Conservation (phyloP, 2,113 vertebrate genomes). For the Galemys pyrenaicus region DNA sequence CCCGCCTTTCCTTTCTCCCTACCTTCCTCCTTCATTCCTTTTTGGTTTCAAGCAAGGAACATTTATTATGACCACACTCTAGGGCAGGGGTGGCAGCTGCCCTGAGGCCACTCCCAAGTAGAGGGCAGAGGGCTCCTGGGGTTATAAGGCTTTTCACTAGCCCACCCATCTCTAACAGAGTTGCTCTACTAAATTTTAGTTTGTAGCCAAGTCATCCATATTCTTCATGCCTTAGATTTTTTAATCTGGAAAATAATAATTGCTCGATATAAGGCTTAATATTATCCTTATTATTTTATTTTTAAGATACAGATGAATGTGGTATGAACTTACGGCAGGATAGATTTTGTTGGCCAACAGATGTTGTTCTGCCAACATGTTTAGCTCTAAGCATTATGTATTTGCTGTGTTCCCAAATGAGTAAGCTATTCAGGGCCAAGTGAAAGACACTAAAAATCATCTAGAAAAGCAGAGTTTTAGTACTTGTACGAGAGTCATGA, state of each 20-base stretch:
- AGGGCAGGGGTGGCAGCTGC: too few species aligned
- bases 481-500: too few species aligned
- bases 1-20: too few species aligned
- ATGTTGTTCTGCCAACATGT: not conserved
- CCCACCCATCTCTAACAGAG: not conserved
- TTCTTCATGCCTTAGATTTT: not conserved
- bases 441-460: conserved; percentile 8
- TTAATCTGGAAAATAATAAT: not conserved
- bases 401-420: not conserved
- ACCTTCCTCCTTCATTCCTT: too few species aligned
- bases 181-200: not conserved
- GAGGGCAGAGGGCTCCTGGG: too few species aligned
- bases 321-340: not conserved
- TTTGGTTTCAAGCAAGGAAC: too few species aligned
- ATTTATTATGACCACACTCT: too few species aligned
- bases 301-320: not conserved
- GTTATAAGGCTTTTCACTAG: too few species aligned
- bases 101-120: too few species aligned
- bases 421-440: not conserved
- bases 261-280: not conserved
- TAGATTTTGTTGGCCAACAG: not conserved
- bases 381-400: not conserved
- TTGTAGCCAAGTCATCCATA: not conserved
- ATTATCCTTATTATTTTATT: not conserved
- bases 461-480: not conserved